These are phyloP conservation scores for Chaetodon auriga DNA, from an alignment of 2,113 vertebrate species.

Conservation along the genomic window DNA sequence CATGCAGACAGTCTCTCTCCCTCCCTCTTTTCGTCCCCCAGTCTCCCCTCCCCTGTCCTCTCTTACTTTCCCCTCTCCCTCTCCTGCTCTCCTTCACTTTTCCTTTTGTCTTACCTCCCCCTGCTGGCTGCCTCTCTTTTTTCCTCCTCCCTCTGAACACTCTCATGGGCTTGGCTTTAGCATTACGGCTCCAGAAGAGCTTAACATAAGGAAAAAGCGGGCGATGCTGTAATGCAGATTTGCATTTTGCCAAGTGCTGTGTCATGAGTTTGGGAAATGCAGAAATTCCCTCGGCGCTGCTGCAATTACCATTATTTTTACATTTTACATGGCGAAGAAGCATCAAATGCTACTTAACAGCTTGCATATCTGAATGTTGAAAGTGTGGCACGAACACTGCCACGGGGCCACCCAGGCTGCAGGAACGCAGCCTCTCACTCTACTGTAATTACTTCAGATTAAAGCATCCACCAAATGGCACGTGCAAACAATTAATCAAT, in stretches of 20 bases:
- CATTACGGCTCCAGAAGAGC: constrained; percentile 33
- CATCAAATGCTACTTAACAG: constrained; percentile 39
- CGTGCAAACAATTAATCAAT: constrained; percentile 54
- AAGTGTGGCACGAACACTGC: constrained; percentile 10
- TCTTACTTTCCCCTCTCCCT: constrained; percentile 1
- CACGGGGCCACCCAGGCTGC: constrained; percentile 14
- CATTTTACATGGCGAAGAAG: constrained; percentile 52
- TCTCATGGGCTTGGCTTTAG: constrained; percentile 30
- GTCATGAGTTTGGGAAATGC: constrained; percentile 65
- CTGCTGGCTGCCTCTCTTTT: constrained; percentile 89
- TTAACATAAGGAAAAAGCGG: constrained; percentile 47
- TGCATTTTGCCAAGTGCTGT: constrained; percentile 57
- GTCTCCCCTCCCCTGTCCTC: constrained; percentile 5
- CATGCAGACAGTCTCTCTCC: constrained; percentile 32
- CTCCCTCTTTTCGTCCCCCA: constrained; percentile 26
- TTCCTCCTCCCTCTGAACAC: constrained; percentile 36
- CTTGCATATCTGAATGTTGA: constrained; percentile 29
- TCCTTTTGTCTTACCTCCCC: constrained; percentile 96
- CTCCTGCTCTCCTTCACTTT: constrained; percentile 76
- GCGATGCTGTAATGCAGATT: constrained; percentile 63
- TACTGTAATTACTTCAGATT: constrained; percentile 52
- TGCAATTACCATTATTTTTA: constrained; percentile 65
- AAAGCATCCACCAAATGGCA: constrained; percentile 29
- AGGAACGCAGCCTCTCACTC: constrained; percentile 4
- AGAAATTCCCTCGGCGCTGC: constrained; percentile 44